A percentile compares a stretch with the other conserved stretches of the same genome.
These are phyloP conservation scores for Elachura formosa DNA, from an alignment of 2,113 vertebrate species.

Conservation along the genomic window DNA sequence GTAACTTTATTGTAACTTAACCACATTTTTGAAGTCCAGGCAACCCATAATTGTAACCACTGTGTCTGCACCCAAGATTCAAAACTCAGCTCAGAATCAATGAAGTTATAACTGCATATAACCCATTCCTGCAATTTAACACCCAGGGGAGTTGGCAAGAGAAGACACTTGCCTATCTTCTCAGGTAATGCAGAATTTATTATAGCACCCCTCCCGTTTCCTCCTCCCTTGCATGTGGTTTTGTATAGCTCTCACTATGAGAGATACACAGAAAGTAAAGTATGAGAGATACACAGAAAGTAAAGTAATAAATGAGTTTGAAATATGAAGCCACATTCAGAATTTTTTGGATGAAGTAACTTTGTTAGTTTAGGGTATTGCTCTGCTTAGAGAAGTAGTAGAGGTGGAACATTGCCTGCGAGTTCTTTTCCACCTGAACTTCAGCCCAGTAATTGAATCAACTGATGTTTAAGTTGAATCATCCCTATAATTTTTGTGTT, in stretches of 20 bases:
- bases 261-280: not conserved
- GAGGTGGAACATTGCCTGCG: not conserved
- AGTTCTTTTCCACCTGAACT: not conserved
- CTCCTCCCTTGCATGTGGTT: not conserved
- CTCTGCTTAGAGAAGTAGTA: not conserved
- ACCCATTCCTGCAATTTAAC: not conserved
- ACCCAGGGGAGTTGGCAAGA: fast-evolving
- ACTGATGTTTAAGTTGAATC: not conserved
- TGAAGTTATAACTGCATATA: not conserved
- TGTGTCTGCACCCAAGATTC: not conserved
- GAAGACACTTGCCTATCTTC: not conserved
- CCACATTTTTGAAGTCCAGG: not conserved
- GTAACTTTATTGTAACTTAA: not conserved
- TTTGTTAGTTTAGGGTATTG: not conserved
- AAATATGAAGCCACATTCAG: not conserved
- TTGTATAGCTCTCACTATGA: not conserved
- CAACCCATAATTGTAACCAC: not conserved
- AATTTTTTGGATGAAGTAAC: not conserved
- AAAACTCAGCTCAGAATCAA: not conserved
- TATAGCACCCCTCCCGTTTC: not conserved
- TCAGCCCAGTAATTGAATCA: not conserved
- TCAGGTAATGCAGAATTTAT: not conserved
- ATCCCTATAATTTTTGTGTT: not conserved
- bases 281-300: not conserved
- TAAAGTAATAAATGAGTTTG: not conserved